These are phyloP conservation scores for Aspidiotus rigidus DNA, from an alignment of 2,888 invertebrate genomes.

Conservation along the genomic window DNA sequence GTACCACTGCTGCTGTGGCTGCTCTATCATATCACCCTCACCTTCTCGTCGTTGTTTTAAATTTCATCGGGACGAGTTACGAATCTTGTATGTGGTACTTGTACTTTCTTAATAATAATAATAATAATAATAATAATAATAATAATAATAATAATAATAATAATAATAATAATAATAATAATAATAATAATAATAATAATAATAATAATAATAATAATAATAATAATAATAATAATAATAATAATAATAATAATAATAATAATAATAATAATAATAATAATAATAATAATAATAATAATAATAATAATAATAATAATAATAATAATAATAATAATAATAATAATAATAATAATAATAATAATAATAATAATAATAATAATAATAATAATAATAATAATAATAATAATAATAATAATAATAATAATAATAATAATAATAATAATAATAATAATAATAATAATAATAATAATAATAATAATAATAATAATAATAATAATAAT, in stretches of 20 bases:
- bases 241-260: constrained; percentile 1
- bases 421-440: not conserved
- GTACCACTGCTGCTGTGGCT: not conserved
- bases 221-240: constrained; percentile 5
- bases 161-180: constrained; percentile 3
- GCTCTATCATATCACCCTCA: not conserved
- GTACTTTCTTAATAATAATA: constrained; percentile 1
- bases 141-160: not conserved
- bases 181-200: not conserved
- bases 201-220: constrained; percentile 5
- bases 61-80: constrained; percentile 1
- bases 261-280: not conserved
- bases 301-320: not conserved
- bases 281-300: constrained; percentile 3
- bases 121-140: constrained; percentile 4
- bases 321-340: constrained; percentile 5
- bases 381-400: not conserved
- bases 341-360: constrained; percentile 5
- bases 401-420: constrained; percentile 3
- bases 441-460: constrained; percentile 5
- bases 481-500: constrained; percentile 1
- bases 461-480: constrained; percentile 5
- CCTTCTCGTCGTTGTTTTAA: not conserved
- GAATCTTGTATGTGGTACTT: not conserved
- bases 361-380: constrained; percentile 1